Percentiles rank a stretch among this genome's conserved stretches.
phyloP scores from a whole-genome alignment of 2,113 vertebrate species.

The Eclectus roratus region DNA sequence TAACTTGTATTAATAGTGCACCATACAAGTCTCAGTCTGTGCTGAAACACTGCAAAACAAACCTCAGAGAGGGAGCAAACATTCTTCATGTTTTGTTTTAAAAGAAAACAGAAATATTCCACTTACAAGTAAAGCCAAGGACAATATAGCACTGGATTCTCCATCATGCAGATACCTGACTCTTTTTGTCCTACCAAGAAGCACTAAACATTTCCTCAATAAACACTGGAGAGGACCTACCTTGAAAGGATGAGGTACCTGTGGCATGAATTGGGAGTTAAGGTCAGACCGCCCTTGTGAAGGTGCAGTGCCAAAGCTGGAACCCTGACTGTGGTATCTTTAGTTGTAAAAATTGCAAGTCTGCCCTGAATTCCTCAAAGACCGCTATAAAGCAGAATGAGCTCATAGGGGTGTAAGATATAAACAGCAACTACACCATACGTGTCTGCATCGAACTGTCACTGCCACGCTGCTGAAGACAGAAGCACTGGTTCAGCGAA shows the following conservation, averaged over 20 bases:
- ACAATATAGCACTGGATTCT: background rate
- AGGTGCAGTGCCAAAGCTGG: background rate
- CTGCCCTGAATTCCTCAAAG: background rate
- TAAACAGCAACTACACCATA: background rate
- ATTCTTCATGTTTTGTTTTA: background rate
- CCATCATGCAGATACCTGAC: background rate
- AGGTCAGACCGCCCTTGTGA: background rate
- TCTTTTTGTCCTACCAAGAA: background rate
- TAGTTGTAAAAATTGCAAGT: background rate
- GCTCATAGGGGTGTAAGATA: background rate
- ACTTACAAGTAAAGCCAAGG: background rate
- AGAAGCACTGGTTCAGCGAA: background rate
- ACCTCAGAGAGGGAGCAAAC: background rate
- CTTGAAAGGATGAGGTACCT: background rate
- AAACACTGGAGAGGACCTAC: background rate
- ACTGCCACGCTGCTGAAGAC: accelerated
- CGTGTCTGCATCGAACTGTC: background rate
- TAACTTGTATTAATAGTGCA: constrained; percentile 33
- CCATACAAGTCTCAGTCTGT: background rate
- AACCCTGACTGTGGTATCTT: background rate
- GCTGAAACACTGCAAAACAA: constrained; percentile 6
- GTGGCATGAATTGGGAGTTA: background rate
- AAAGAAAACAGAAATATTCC: background rate
- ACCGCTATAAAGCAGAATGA: accelerated
- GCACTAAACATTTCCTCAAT: background rate